Percentiles rank a stretch among this genome's conserved stretches.
Conservation (phyloP, 2,797 vertebrate species). For the Podargus strigoides region DNA sequence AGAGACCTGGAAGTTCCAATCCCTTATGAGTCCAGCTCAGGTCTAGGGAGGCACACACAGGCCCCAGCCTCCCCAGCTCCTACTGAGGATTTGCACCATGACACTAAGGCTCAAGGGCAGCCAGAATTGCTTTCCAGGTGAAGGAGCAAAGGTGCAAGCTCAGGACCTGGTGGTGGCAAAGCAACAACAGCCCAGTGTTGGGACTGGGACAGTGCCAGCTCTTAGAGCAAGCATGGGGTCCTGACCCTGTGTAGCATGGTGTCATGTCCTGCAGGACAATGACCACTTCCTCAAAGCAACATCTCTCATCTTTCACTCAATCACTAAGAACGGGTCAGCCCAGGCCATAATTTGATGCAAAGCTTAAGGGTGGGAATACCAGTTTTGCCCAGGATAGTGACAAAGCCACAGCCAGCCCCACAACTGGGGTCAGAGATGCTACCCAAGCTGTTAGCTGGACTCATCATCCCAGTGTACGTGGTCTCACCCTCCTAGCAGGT, state of each 20-base stretch:
- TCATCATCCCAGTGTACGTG: accelerated
- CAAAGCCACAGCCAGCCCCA: background rate
- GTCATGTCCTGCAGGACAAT: background rate
- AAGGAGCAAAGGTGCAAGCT: background rate
- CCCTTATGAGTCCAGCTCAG: background rate
- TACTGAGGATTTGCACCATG: background rate
- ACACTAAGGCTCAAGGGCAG: background rate
- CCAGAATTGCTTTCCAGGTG: background rate
- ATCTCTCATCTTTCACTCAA: background rate
- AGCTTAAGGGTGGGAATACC: background rate
- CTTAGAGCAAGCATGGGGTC: background rate
- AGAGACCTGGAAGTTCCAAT: background rate
- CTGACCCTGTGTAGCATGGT: background rate
- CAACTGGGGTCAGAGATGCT: background rate
- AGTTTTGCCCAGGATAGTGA: background rate
- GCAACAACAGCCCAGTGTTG: background rate
- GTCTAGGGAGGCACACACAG: accelerated
- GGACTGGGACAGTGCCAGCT: background rate
- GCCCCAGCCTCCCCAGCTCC: background rate
- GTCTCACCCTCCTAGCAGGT: background rate
- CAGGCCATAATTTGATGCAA: background rate
- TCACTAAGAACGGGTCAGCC: background rate
- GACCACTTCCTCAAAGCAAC: background rate
- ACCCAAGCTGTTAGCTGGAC: background rate
- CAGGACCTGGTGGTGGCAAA: background rate